Conservation (phyloP, 2,888 invertebrate genomes). For the Acleris laterana region DNA sequence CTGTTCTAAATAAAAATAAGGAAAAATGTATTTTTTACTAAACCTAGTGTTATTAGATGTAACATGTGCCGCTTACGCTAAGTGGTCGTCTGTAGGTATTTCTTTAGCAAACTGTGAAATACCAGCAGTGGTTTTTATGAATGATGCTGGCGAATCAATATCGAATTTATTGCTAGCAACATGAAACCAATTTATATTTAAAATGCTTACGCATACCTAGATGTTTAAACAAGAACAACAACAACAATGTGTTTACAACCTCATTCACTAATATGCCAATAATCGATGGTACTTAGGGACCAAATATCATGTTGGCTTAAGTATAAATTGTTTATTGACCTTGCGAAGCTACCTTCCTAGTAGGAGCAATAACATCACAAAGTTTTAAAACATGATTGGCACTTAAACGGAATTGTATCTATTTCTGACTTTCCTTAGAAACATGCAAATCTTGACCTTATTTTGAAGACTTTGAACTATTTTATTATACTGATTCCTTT, state of each 20-base stretch:
- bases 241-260: background rate
- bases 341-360: background rate
- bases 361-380: background rate
- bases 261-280: background rate
- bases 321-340: background rate
- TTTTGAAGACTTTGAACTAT: too few species aligned
- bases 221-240: background rate
- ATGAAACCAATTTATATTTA: too few species aligned
- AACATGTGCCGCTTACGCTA: too few species aligned
- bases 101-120: slow-evolving; percentile 63
- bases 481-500: background rate
- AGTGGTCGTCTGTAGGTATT: slow-evolving; percentile 66
- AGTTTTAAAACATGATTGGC: background rate
- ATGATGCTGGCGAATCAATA: too few species aligned
- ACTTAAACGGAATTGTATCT: background rate
- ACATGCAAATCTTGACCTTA: too few species aligned
- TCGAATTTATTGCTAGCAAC: too few species aligned
- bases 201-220: too few species aligned
- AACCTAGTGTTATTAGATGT: too few species aligned
- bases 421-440: background rate
- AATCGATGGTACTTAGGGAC: background rate
- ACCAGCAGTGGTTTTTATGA: too few species aligned
- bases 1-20: too few species aligned
- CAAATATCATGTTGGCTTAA: too few species aligned
- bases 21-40: too few species aligned